Conservation (phyloP, 2,888 invertebrate species). For the Leptopilina drosophilae region DNA sequence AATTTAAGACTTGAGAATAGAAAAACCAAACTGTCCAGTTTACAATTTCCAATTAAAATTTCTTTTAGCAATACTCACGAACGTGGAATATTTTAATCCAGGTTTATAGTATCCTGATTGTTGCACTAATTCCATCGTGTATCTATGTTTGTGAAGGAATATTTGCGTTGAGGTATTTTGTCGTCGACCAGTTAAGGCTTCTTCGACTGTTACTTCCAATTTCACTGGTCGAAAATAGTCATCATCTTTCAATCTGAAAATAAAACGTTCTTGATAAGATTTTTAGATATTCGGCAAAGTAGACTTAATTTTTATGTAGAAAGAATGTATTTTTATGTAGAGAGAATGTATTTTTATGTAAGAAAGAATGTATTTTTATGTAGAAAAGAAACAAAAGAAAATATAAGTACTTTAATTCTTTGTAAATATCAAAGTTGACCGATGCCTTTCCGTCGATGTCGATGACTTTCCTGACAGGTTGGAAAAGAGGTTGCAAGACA, state of each 20-base stretch:
- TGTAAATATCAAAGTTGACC: conserved; percentile 87
- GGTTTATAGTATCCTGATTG: conserved; percentile 94
- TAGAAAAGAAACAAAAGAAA: not conserved
- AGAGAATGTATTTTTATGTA: no score
- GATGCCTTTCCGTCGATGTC: conserved; percentile 86
- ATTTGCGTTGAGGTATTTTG: conserved; percentile 88
- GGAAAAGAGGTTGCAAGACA: conserved; percentile 87
- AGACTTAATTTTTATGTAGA: no score
- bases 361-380: not conserved
- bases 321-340: not conserved
- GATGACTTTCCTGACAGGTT: conserved; percentile 79
- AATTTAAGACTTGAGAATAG: not conserved
- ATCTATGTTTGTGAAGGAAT: conserved; percentile 87
- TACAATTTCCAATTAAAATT: no score
- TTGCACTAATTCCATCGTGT: conserved; percentile 86
- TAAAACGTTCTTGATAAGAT: no score
- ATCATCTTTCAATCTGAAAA: conserved; percentile 84
- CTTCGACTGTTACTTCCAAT: conserved; percentile 93
- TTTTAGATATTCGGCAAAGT: no score
- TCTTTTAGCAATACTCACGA: conserved; percentile 80
- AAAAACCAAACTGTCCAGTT: no score
- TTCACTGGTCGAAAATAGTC: conserved; percentile 90
- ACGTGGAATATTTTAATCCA: conserved; percentile 89
- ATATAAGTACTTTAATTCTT: conserved; percentile 79
- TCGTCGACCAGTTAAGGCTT: conserved; percentile 89